Evolutionary conservation across 2,797 vertebrate genomes (phyloP), one percentile per base, ranked within the genome.

Genomic region (Leptoclinus maculatus): DNA sequence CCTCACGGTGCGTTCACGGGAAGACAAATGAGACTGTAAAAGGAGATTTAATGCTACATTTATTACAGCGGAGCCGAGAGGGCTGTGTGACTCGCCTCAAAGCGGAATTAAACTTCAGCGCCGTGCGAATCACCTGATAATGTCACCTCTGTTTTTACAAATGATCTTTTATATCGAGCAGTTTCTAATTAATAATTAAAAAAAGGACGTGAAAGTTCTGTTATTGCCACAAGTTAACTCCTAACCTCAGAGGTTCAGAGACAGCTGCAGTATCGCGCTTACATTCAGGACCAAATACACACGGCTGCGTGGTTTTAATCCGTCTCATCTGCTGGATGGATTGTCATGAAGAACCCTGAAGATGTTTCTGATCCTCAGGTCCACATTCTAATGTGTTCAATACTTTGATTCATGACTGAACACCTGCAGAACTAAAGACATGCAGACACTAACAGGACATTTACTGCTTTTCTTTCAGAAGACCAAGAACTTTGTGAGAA

Each of bases 21-120:
- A 76, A 80, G 84, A 86, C 56, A 76, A 80, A 83, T 75, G 83
- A 76, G 72, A 62, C 60, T 13, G 73, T 83, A 67, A 82, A 74
- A 78, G n/a, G 60, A 78, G 56, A 85, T 83, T 83, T 76, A 78
- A 49, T 68, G 77, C 59, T 23, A 43, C 54, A 68, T 78, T 88
- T 82, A 82, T 72, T 36, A 34, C 57, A 1, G 51, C n/a, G 4
- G 45, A 9, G 64, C 43, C 14, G 4, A 41, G 17, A 34, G 23
- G 23, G 57, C 67, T 0, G 53, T 27, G 21, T 25, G 25, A 74
- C 60, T 56, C 19, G 25, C 6, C 19, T 23, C 12, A 17, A 32
- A 23, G 45, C 34, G 3, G 65, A 53, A 69, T 72, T 29, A 82
- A 77, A 73, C 13, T 12, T 8, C 16, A 25, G 8, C 39, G 16